Base-by-base conservation (phyloP, 2,888 invertebrate species). In the Saturnia japonica region DNA sequence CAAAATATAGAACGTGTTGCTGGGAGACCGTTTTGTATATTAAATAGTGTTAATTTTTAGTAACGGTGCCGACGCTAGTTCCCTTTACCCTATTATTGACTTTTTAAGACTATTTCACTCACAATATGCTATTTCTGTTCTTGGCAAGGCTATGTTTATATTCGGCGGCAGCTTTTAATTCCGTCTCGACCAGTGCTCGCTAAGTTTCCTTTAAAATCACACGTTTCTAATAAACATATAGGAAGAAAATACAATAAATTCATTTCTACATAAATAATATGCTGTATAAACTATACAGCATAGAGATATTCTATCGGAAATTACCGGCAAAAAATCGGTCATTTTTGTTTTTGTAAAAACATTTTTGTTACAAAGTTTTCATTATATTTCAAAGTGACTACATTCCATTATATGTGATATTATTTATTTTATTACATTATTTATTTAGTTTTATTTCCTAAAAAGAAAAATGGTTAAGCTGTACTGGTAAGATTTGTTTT, bases 221-320 rank as follows among this genome's bases (percentile, higher is more conserved):
- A 82, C 85, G 86, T 76, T 40, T 12, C 2, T 71, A 75, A 75
- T 67, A 70, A 76, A 70, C 75, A 78, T 75, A 76, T 74, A 76
- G 77, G 76, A 74, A 76, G 77, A 74, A 76, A 81, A 73, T 73
- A 75, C 73, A 67, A 75, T 74, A 73, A 71, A 68, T 69, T 71
- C 6, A 25, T 45, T 28, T 25, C 74, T 76, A 80, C 77, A 74
- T 75, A 71, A 69, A 78, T 89, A 89, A 80, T 89, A 90, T 91
- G 90, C 91, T 90, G 89, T 91, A 88, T 87, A 83, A 76, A 75
- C 77, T 72, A 83, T 88, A 88, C 90, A 88, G 90, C 90, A 85
- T 85, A 73, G 78, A 75, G 73, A 80, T 86, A 68, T 85, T 86
- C 76, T 88, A 81, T 71, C 85, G 79, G 79, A 91, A 90, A 78